Conservation (phyloP, 2,797 vertebrate species). For the Poecile montanus region DNA sequence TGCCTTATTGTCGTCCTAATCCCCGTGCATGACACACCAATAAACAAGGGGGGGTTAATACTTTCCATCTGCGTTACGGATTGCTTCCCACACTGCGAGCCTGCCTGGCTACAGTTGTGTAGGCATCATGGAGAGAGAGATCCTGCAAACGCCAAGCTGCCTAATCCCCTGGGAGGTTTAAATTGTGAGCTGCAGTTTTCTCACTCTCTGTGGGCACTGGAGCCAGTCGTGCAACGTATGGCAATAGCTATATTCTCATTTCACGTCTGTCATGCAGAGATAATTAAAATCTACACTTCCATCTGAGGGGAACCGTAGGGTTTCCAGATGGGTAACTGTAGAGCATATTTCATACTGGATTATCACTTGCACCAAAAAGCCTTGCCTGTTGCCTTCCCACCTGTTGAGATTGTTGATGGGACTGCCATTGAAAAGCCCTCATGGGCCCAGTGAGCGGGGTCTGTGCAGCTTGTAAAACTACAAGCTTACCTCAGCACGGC, state of each 20-base stretch:
- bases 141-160: neutral
- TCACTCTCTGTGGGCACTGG: neutral
- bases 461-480: neutral
- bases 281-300: slow-evolving; percentile 32
- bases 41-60: slow-evolving; percentile 19
- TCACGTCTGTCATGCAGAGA: slow-evolving; percentile 27
- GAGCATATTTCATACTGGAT: neutral
- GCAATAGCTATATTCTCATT: neutral
- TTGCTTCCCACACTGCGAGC: slow-evolving; percentile 55
- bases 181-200: slow-evolving; percentile 34
- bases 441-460: neutral
- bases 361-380: slow-evolving; percentile 18
- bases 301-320: neutral
- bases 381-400: slow-evolving; percentile 26
- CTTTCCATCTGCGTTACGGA: slow-evolving; percentile 50
- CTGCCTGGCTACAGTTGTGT: slow-evolving; percentile 22
- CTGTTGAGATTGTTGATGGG: neutral
- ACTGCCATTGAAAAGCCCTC: neutral
- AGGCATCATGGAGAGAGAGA: neutral
- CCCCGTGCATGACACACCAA: slow-evolving; percentile 50
- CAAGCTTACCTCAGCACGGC: neutral
- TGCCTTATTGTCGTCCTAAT: slow-evolving; percentile 45
- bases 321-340: slow-evolving; percentile 27
- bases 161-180: slow-evolving; percentile 1
- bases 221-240: neutral